A percentile compares a stretch with the other conserved stretches of the same genome.
Evolutionary conservation across 92 coral and sea anemone genomes (phyloP).

Genomic region (Diadumene lineata): DNA sequence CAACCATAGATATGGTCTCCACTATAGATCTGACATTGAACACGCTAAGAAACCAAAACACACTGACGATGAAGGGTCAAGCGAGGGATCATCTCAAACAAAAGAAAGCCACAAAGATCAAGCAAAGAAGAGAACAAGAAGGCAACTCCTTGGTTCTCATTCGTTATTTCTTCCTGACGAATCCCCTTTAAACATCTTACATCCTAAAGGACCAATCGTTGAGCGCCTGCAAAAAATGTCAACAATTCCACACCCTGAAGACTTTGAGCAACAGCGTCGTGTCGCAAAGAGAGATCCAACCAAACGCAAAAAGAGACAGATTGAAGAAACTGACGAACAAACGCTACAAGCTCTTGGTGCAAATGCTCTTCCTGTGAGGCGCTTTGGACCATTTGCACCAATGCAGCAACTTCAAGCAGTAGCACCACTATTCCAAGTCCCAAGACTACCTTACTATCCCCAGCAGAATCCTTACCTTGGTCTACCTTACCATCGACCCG

Average conservation of each 20-base stretch:
- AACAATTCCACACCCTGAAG: constrained; percentile 54
- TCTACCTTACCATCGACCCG: constrained; percentile 39
- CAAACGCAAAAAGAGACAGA: constrained; percentile 32
- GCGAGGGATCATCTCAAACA: constrained; percentile 53
- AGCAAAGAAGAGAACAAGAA: constrained; percentile 47
- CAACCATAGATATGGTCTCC: background rate
- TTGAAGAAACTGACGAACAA: constrained; percentile 17
- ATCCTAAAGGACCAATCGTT: constrained; percentile 51
- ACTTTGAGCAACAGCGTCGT: constrained; percentile 24
- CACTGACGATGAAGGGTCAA: constrained; percentile 12
- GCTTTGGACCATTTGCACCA: background rate
- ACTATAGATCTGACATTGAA: constrained; percentile 66
- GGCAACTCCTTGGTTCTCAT: constrained; percentile 76
- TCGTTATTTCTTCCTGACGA: constrained; percentile 55
- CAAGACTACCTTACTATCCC: constrained; percentile 21
- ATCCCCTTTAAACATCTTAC: constrained; percentile 67
- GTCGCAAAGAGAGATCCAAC: constrained; percentile 38
- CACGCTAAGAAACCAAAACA: constrained; percentile 19
- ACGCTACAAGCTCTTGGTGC: background rate
- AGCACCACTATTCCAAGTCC: background rate
- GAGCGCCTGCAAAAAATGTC: constrained; percentile 72
- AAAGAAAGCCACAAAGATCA: constrained; percentile 65
- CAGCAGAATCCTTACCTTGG: constrained; percentile 25
- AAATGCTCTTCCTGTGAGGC: constrained; percentile 2
- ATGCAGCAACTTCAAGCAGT: background rate